Percentiles rank a stretch among this genome's conserved stretches.
Evolutionary conservation across 2,113 vertebrate genomes (phyloP).

Genomic region (Tragelaphus strepsiceros): DNA sequence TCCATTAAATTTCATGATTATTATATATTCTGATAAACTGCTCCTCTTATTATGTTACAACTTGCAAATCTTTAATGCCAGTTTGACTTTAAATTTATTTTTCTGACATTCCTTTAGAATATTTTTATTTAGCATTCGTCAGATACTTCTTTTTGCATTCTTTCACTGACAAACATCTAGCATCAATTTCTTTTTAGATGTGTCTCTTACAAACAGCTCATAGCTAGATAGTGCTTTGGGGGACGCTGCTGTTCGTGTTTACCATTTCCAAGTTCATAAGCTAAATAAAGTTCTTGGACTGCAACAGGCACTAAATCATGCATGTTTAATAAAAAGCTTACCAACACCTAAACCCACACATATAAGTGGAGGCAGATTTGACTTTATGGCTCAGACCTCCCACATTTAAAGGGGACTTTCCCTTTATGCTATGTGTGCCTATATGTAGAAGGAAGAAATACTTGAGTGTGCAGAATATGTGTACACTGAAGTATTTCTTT

Average conservation of each 20-base stretch:
- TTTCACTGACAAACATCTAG: background rate
- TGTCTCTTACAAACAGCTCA: background rate
- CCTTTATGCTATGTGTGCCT: background rate
- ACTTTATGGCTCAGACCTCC: background rate
- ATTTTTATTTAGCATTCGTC: background rate
- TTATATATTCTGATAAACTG: background rate
- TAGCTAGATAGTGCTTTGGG: background rate
- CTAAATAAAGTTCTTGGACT: background rate
- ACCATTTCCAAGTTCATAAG: background rate
- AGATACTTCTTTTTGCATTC: background rate
- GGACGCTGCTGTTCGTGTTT: background rate
- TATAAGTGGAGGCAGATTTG: background rate
- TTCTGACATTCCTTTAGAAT: background rate
- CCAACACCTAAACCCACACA: background rate
- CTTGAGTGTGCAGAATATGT: background rate
- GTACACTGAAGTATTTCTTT: background rate
- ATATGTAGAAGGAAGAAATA: background rate
- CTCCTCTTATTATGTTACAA: background rate
- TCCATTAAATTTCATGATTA: background rate
- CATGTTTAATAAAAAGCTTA: background rate
- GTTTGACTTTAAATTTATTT: background rate
- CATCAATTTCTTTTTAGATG: background rate
- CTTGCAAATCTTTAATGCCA: background rate
- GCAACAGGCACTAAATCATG: background rate
- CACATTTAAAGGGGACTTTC: background rate